Evolutionary conservation across 2,888 invertebrate species (phyloP), one percentile per base, ranked within the genome.

Genomic region (Sclerodermus sp.): DNA sequence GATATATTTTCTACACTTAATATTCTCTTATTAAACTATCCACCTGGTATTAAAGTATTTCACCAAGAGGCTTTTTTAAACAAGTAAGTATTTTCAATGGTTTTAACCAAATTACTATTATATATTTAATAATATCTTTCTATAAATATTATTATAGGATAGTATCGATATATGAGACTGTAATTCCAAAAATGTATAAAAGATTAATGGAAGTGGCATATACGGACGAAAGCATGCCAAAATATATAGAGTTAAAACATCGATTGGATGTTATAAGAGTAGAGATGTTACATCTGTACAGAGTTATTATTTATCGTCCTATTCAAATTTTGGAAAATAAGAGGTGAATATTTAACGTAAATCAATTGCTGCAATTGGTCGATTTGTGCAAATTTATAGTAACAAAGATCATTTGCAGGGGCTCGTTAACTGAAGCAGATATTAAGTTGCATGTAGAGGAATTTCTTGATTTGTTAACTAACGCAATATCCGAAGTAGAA

Each of bases 91-190:
- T 54, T 43, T 31, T 45, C 49, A 44, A 42, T 37, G 14, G 38
- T 32, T 12, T 40, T 36, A 34, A 41, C 23, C 46, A 39, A 43
- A 43, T 30, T 39, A 31, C 17, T 29, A 31, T 42, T 42, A n/a
- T 39, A 40, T 15, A 29, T 39, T 30, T 15, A 52, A 3, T 39
- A 42, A 46, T 32, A 15, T 36, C 5, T 45, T n/a, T n/a, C n/a
- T n/a, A 42, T 39, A 46, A 23, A 23, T 47, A 46, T 37, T 18
- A 45, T 15, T 17, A 6, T 80, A 91, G 90, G 76, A 82, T 93
- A 76, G 85, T 89, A 56, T 84, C 84, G 55, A 83, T 91, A 57
- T 94, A 94, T 77, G 90, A 90, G 60, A 83, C 83, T 62, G 85
- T 88, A 4, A 83, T 92, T 58, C 87, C 89, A 12, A 82, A 83